A percentile compares a stretch with the other conserved stretches of the same genome.
Evolutionary conservation across 2,888 invertebrate species (phyloP).

Genomic region (Archips crataeganus): DNA sequence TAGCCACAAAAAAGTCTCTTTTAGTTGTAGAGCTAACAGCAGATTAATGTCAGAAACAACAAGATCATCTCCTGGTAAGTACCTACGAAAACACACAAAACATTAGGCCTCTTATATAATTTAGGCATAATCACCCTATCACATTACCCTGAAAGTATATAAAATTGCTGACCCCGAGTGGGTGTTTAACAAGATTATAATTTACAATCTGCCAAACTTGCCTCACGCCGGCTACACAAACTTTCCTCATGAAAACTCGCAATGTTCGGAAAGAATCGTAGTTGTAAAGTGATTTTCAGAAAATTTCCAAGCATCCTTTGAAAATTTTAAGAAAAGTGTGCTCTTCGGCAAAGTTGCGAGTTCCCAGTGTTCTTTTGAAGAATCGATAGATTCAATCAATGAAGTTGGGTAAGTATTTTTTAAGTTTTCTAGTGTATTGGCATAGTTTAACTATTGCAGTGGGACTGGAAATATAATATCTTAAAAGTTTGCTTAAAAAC

Average conservation of each 20-base stretch:
- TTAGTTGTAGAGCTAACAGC: too few species aligned
- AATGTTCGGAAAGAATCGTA: slow-evolving; percentile 62
- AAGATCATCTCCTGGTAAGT: background rate
- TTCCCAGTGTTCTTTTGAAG: slow-evolving; percentile 41
- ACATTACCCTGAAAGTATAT: slow-evolving; percentile 1
- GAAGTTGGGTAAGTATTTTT: slow-evolving; percentile 27
- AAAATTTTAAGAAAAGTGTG: slow-evolving; percentile 49
- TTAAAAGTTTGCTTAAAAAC: background rate
- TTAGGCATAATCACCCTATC: background rate
- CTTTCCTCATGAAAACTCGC: slow-evolving; percentile 73
- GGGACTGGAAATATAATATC: background rate
- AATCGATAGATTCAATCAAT: slow-evolving; percentile 42
- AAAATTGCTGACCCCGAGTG: slow-evolving; percentile 11
- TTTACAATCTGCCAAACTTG: slow-evolving; percentile 46
- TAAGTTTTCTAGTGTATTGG: slow-evolving; percentile 17
- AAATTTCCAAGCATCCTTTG: slow-evolving; percentile 58
- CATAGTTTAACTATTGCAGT: background rate
- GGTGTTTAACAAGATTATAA: slow-evolving; percentile 40
- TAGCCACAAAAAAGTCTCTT: too few species aligned
- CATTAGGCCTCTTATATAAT: background rate
- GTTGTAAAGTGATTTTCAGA: slow-evolving; percentile 59
- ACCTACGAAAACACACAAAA: background rate
- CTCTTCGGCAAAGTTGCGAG: slow-evolving; percentile 49
- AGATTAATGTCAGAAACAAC: background rate
- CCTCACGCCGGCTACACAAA: slow-evolving; percentile 60